These are phyloP conservation scores for Microtus oregoni DNA, from an alignment of 2,113 vertebrate genomes.

Conservation along the genomic window DNA sequence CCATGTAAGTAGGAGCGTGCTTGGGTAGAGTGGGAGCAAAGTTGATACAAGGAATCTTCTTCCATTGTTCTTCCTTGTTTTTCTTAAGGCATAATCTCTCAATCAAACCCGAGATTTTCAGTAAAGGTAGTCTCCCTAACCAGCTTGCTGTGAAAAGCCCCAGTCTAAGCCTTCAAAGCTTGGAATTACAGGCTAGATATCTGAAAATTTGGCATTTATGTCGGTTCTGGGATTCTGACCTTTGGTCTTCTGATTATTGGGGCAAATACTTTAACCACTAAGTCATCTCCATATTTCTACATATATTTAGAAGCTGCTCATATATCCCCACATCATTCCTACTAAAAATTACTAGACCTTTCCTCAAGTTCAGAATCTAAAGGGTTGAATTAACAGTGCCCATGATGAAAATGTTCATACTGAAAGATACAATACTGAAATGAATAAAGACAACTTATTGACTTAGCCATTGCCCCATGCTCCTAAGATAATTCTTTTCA, in stretches of 20 bases:
- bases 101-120: too few species aligned
- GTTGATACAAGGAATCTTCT: too few species aligned
- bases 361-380: not conserved
- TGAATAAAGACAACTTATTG: not conserved
- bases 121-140: too few species aligned
- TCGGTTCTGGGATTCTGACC: not conserved
- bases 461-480: not conserved
- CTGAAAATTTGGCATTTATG: not conserved
- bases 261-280: not conserved
- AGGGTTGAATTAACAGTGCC: not conserved
- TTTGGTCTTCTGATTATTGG: not conserved
- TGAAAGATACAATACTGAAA: not conserved
- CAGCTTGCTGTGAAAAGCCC: too few species aligned
- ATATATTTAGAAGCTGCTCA: not conserved
- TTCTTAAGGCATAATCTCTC: too few species aligned
- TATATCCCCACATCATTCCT: not conserved
- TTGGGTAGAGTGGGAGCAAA: too few species aligned
- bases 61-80: too few species aligned
- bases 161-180: too few species aligned
- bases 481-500: not conserved
- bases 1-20: too few species aligned
- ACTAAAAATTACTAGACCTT: not conserved
- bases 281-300: not conserved
- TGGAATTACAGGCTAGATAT: not conserved
- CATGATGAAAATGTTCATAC: not conserved